A percentile compares a stretch with the other conserved stretches of the same genome.
phyloP scores from a whole-genome alignment of 2,113 vertebrate species.

The Leiothrix lutea region DNA sequence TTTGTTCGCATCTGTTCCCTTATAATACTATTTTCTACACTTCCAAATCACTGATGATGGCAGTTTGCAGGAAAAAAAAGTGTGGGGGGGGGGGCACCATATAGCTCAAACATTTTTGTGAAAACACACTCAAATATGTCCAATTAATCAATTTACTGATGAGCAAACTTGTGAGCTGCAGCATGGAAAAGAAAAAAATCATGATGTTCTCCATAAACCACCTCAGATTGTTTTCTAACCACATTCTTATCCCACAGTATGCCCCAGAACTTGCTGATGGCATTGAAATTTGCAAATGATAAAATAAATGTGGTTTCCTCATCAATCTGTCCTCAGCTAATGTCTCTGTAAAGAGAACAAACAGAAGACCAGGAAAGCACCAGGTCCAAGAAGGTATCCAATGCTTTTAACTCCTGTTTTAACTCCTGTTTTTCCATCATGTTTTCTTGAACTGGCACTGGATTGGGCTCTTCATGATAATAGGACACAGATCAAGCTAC shows the following conservation, averaged over 20 bases:
- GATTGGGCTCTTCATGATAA: background rate
- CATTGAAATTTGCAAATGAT: background rate
- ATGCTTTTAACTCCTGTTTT: background rate
- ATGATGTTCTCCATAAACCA: background rate
- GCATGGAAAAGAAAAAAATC: background rate
- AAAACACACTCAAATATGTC: constrained; percentile 16
- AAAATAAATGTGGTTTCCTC: background rate
- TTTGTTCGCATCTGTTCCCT: constrained; percentile 89
- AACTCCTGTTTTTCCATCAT: too few relatives aligned
- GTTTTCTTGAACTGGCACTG: background rate
- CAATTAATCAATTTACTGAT: constrained; percentile 52
- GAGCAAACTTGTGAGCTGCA: background rate
- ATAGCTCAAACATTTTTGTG: background rate
- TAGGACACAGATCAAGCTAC: background rate
- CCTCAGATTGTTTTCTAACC: background rate
- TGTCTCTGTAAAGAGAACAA: background rate
- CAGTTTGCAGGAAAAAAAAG: background rate
- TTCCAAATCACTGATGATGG: constrained; percentile 73
- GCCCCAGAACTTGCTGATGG: background rate
- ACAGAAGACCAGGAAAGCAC: background rate
- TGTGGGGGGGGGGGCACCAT: fast-evolving
- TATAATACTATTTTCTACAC: constrained; percentile 85
- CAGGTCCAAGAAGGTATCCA: background rate
- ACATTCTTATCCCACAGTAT: background rate
- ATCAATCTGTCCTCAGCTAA: background rate